Evolutionary conservation across 2,888 invertebrate species (phyloP).

Genomic region (Hyposoter dolosus): DNA sequence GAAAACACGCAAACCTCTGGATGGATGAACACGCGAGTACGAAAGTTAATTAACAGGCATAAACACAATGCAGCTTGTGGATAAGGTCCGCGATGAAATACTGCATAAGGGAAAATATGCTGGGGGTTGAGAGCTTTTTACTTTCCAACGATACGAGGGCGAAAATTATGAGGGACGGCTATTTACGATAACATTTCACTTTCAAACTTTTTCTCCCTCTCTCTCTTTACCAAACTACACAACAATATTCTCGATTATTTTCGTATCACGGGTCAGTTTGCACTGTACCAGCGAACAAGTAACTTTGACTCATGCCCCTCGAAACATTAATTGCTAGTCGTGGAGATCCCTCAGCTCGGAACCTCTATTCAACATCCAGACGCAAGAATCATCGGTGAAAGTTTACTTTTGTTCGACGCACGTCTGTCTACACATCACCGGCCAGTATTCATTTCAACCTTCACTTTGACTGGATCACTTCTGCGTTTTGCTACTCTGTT

Average conservation of each 20-base stretch:
- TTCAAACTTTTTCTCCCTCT: constrained; percentile 17
- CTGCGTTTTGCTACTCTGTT: not conserved
- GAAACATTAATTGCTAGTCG: constrained; percentile 42
- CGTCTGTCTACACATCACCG: constrained; percentile 2
- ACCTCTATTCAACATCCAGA: constrained; percentile 25
- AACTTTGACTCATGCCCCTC: not conserved
- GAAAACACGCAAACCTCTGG: constrained; percentile 38
- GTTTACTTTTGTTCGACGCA: constrained; percentile 48
- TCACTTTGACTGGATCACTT: not conserved
- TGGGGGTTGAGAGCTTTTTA: constrained; percentile 32
- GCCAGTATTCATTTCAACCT: constrained; percentile 7
- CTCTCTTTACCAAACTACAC: not conserved
- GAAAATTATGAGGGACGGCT: constrained; percentile 33
- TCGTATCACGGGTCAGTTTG: not conserved
- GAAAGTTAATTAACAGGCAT: constrained; percentile 54
- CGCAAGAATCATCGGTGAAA: constrained; percentile 44
- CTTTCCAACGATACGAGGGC: constrained; percentile 29
- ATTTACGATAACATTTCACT: constrained; percentile 40
- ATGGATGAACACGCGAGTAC: constrained; percentile 39
- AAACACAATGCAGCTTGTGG: constrained; percentile 36
- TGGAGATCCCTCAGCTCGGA: not conserved
- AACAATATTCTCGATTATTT: constrained; percentile 27
- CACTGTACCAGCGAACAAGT: not conserved
- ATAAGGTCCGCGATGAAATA: constrained; percentile 48
- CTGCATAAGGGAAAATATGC: constrained; percentile 20